Conservation (phyloP, 2,113 vertebrate genomes). For the Rhea americana region DNA sequence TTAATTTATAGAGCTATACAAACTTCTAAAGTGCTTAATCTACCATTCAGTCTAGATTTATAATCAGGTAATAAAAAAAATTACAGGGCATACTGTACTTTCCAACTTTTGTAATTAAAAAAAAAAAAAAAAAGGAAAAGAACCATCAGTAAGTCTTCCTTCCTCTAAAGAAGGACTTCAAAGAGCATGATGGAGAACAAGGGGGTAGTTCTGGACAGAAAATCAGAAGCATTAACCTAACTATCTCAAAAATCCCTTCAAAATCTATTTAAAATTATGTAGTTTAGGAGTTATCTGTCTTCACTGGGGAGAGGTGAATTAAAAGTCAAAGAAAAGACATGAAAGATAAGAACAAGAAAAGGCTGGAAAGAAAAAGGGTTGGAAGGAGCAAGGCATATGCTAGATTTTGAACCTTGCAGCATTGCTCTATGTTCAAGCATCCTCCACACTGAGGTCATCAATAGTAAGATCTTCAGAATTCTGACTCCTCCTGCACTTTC, state of each 20-base stretch:
- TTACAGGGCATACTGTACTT: constrained; percentile 17
- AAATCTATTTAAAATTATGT: not conserved
- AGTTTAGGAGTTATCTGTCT: not conserved
- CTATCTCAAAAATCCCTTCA: not conserved
- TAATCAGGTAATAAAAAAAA: not conserved
- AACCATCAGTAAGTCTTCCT: not conserved
- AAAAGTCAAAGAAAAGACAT: not conserved
- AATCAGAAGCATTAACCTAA: not conserved
- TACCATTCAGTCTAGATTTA: constrained; percentile 1
- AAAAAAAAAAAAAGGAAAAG: not conserved
- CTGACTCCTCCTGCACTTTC: not conserved
- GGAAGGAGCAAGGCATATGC: not conserved
- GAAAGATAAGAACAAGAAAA: not conserved
- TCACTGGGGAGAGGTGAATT: not conserved
- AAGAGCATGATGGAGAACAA: not conserved
- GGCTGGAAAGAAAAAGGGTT: not conserved
- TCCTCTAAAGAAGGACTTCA: not conserved
- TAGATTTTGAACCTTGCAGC: not conserved
- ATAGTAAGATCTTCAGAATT: accelerated
- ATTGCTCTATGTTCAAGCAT: not conserved
- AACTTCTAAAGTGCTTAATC: constrained; percentile 25
- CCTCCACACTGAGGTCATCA: not conserved
- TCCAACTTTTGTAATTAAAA: not conserved
- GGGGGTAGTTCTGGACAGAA: not conserved
- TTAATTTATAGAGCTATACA: constrained; percentile 24